Evolutionary conservation across 2,888 invertebrate species (phyloP), one percentile per base, ranked within the genome.

Genomic region (Zhengitettix transpicula): DNA sequence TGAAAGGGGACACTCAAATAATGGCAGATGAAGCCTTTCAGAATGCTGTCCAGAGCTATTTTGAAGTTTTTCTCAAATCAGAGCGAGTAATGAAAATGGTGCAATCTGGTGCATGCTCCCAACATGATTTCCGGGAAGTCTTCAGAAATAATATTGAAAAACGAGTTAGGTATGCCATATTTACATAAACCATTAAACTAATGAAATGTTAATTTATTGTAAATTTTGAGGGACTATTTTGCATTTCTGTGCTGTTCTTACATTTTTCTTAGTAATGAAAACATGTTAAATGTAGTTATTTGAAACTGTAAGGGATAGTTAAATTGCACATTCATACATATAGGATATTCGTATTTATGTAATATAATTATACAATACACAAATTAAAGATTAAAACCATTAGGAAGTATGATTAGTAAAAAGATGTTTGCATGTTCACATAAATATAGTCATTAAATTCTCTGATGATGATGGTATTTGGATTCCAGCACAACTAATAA

Each of bases 101-200:
- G 58, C 88, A 89, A 69, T 92, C 96, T 59, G 99, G 99, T 52
- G 98, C 96, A 65, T 98, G 97, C 75, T 96, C 97, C 55, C 94
- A 95, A 69, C 89, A 96, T 75, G 99, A 99, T 79, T 98, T 99
- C 77, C 84, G 98, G 67, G 99, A 99, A 79, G 97, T 99, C 61
- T 92, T 92, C 75, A 86, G 94, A 74, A 95, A 94, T 74, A 98
- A 98, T 76, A 95, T 99, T 71, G 98, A 99, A 75, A 98, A 98
- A 77, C 82, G 98, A 74, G 95, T 97, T 73, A 85, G 89, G 88
- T 87, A 59, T 12, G 54, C 57, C 16, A 14, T 14, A 57, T 28
- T n/a, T 1, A 57, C 40, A 5, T 28, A n/a, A n/a, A n/a, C n/a
- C n/a, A 5, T 28, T 52, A 52, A 28, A 28, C 28, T 7, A 28